Base-by-base conservation (phyloP, 2,113 vertebrate species). In the Ciconia maguari region DNA sequence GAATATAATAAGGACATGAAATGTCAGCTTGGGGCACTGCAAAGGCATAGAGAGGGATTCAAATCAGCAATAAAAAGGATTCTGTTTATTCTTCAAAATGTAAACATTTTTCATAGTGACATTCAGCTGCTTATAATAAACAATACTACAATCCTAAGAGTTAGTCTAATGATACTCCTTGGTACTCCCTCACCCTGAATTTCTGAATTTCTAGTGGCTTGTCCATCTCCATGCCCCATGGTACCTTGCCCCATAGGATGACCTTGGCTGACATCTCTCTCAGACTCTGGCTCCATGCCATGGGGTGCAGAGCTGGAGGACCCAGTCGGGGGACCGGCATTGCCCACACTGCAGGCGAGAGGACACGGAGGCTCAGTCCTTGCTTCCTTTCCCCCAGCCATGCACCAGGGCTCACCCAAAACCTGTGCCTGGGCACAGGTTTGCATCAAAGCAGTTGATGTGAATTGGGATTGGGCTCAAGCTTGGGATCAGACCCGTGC, bases 311-410 rank as follows among this genome's bases (percentile, higher is more conserved):
- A 76, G 36, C 62, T 48, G 62, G 21, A 64, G 44, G 21, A 82
- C 34, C 4, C 30, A 49, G 49, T 29, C 2, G 1, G 38, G 29
- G 36, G 16, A 24, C 19, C 1, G 0, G 22, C 3, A 1, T 38
- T 41, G 48, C 46, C 32, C 29, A 16, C 6, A 22, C 13, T 2
- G 2, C 48, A 29, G 16, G 41, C 4, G 13, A 77, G 57, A 44
- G 30, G 24, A 36, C 27, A 14, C 10, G 2, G 14, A 60, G 16
- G 42, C 9, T 60, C 32, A 32, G 32, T 29, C 34, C 46, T 70
- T 79, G 30, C 51, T 57, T 77, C 27, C 25, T 90, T 6, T 21
- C 11, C 30, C 20, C 20, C 25, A 54, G 25, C 30, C 34, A 4
- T 4, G 5, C 2, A 3, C 16, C 57, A 76, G 25, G 25, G n/a